Percentiles rank a stretch among this genome's conserved stretches.
Evolutionary conservation across 2,113 vertebrate genomes (phyloP).

Genomic region (Vireo altiloquus): DNA sequence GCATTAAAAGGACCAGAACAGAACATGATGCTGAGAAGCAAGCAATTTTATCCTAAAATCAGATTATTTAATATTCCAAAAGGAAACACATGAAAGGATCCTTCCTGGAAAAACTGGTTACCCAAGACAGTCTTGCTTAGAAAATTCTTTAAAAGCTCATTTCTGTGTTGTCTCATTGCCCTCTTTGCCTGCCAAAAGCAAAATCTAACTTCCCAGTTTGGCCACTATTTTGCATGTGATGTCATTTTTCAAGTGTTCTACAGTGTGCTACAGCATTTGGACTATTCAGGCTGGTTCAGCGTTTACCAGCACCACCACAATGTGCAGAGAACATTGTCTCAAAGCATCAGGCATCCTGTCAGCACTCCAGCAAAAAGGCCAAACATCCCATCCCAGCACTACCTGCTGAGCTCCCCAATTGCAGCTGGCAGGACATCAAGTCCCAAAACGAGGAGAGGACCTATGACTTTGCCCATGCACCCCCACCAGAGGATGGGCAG

Average conservation of each 20-base stretch:
- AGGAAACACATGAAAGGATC: background rate
- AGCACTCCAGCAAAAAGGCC: background rate
- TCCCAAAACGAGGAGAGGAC: background rate
- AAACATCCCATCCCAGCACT: background rate
- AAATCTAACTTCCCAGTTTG: background rate
- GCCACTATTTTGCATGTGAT: slow-evolving; percentile 21
- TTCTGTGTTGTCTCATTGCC: background rate
- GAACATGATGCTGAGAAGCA: background rate
- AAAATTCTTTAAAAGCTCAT: slow-evolving; percentile 5
- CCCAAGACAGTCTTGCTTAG: background rate
- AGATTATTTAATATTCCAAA: background rate
- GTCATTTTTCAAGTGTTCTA: slow-evolving; percentile 10
- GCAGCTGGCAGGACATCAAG: slow-evolving; percentile 18
- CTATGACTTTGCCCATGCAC: background rate
- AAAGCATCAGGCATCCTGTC: background rate
- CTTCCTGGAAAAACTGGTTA: background rate
- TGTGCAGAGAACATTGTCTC: background rate
- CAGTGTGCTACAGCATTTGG: background rate
- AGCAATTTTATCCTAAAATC: background rate
- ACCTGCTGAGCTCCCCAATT: background rate
- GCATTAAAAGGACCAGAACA: background rate
- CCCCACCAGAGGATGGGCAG: background rate
- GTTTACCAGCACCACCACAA: background rate
- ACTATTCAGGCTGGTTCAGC: background rate
- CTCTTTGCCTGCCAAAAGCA: background rate